phyloP scores from a whole-genome alignment of 2,888 invertebrate genomes.

The Pyrgus malvae region DNA sequence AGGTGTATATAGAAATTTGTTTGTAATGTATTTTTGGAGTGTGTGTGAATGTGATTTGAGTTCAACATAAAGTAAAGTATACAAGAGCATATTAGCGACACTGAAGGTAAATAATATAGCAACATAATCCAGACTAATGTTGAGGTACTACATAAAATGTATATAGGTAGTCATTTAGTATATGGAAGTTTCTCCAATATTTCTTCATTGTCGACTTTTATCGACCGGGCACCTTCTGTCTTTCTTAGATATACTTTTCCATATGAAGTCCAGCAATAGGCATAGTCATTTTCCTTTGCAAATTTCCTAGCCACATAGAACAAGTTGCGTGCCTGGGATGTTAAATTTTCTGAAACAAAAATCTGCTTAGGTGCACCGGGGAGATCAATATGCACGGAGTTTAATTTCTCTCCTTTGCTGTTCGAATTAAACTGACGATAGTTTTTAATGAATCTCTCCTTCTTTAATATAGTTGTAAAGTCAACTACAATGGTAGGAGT shows the following conservation, averaged over 20 bases:
- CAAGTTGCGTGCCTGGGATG: constrained; percentile 7
- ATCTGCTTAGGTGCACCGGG: constrained; percentile 7
- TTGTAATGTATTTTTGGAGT: not conserved
- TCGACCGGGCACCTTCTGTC: not conserved
- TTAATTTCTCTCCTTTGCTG: not conserved
- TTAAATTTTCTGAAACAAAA: constrained; percentile 20
- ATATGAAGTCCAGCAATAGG: constrained; percentile 20
- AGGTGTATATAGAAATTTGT: not conserved
- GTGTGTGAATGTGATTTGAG: not conserved
- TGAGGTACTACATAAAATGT: not conserved
- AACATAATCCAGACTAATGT: not conserved
- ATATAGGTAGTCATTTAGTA: not conserved
- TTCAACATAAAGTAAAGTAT: not conserved
- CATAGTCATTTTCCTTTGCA: constrained; percentile 15
- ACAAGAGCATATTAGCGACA: not conserved
- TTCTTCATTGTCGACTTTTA: not conserved
- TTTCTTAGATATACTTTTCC: constrained; percentile 16
- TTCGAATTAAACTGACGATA: not conserved
- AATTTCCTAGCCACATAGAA: constrained; percentile 10
- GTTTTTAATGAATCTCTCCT: not conserved
- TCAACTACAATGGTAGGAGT: not conserved
- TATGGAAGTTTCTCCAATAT: constrained; percentile 7
- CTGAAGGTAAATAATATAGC: not conserved
- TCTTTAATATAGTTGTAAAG: not conserved
- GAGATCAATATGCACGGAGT: not conserved